Evolutionary conservation across 2,113 vertebrate species (phyloP).

Genomic region (Neolamprologus modestus): DNA sequence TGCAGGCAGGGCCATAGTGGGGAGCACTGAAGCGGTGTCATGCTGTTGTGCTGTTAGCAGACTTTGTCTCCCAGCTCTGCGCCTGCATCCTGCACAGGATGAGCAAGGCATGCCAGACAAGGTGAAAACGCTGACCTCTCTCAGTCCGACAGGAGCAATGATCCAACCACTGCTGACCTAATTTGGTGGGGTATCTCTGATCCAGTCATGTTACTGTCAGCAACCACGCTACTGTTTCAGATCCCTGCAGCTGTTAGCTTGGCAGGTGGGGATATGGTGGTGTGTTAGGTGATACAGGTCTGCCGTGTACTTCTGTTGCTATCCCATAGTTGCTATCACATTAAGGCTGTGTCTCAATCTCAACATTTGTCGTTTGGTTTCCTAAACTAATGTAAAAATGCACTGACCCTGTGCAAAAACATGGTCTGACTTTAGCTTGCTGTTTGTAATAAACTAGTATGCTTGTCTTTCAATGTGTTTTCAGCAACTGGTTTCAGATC

Average conservation of each 20-base stretch:
- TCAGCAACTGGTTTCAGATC: background rate
- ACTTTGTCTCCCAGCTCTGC: background rate
- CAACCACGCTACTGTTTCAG: background rate
- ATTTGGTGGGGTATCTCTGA: constrained; percentile 39
- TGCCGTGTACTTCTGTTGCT: background rate
- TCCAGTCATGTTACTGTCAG: constrained; percentile 48
- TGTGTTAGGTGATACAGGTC: background rate
- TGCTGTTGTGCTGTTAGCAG: background rate
- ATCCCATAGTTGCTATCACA: background rate
- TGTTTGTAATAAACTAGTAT: background rate
- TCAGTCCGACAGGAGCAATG: constrained; percentile 31
- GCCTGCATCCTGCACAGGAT: background rate
- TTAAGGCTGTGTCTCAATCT: background rate
- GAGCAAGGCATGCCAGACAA: constrained; percentile 32
- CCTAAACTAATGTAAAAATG: background rate
- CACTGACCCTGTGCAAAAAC: background rate
- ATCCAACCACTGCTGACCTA: constrained; percentile 52
- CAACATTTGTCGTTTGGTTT: background rate
- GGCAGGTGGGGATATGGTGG: constrained; percentile 10
- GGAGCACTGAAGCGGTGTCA: background rate
- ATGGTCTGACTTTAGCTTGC: background rate
- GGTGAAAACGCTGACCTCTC: constrained; percentile 51
- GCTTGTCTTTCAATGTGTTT: background rate
- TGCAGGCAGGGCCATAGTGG: background rate
- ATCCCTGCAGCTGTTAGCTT: constrained; percentile 36